Evolutionary conservation across 2,888 invertebrate species (phyloP), one percentile per base, ranked within the genome.

Genomic region (Rhodophaea formosa): DNA sequence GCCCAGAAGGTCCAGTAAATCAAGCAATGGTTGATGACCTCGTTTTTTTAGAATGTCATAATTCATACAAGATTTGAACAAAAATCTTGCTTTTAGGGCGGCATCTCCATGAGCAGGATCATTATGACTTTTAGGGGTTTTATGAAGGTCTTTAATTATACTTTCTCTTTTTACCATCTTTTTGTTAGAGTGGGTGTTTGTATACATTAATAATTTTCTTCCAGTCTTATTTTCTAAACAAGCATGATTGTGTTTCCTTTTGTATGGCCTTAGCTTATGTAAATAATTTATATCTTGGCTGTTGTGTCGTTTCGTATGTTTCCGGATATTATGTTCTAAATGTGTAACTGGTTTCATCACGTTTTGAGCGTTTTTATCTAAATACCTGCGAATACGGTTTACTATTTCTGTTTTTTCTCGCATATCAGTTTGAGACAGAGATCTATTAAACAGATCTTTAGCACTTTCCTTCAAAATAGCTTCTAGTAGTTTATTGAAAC

Each of bases 1-100:
- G 23, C 98, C 98, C 7, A 98, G 91, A 32, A 94, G 86, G 29
- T 93, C 83, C 39, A 98, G 84, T 35, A 95, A 87, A 55, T 94
- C 92, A 56, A 95, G 74, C 42, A 97, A 85, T 0, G 97, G 97
- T 62, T 92, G 92, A 63, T 95, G 93, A 7, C 94, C 95, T 57
- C 96, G 93, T 69, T 93, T 92, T 67, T 95, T 92, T 62, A 97
- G 92, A 59, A 95, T 91, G 55, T 93, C 94, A 74, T 93, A 94
- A 79, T 97, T 96, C 92, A 97, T 96, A 73, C 98, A 98, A 3
- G 98, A 97, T 74, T 93, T 93, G 77, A 96, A 98, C 14, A 98
- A 92, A 71, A 94, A 92, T 83, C 96, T 96, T 0, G 97, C 97
- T 86, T 98, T 98, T 5, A 92, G 73, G 54, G 95, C 93, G 0